Conservation (phyloP, 2,888 invertebrate species). For the Pristionchus fissidentatus region DNA sequence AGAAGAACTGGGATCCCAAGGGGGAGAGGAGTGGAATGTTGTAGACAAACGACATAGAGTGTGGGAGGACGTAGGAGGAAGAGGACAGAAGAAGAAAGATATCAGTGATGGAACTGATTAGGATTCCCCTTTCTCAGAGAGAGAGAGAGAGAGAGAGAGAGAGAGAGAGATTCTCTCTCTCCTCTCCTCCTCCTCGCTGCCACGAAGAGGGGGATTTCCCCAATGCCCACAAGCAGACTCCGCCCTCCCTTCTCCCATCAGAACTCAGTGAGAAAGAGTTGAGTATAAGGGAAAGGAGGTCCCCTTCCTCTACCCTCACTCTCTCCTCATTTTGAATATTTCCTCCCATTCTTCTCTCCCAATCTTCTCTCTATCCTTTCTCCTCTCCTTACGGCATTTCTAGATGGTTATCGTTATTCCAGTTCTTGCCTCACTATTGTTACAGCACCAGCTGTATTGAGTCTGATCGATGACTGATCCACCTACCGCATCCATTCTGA, state of each 20-base stretch:
- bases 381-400: neutral
- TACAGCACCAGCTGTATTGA: neutral
- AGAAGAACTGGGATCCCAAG: neutral
- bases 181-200: constrained; percentile 17
- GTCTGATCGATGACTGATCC: no score
- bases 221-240: constrained; percentile 8
- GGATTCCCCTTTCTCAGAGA: neutral
- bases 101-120: constrained; percentile 9
- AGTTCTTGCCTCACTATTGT: neutral
- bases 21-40: neutral
- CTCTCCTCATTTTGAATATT: constrained; percentile 16
- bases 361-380: neutral
- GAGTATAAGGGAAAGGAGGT: neutral
- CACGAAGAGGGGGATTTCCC: constrained; percentile 22
- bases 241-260: constrained; percentile 5
- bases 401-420: constrained; percentile 3
- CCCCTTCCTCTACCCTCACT: neutral
- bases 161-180: no score
- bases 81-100: neutral
- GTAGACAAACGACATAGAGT: neutral
- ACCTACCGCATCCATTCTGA: neutral
- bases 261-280: constrained; percentile 3
- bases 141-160: no score
- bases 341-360: neutral
- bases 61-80: constrained; percentile 3